Base-by-base conservation (phyloP, 2,797 vertebrate species). In the Acanthurus tractus region DNA sequence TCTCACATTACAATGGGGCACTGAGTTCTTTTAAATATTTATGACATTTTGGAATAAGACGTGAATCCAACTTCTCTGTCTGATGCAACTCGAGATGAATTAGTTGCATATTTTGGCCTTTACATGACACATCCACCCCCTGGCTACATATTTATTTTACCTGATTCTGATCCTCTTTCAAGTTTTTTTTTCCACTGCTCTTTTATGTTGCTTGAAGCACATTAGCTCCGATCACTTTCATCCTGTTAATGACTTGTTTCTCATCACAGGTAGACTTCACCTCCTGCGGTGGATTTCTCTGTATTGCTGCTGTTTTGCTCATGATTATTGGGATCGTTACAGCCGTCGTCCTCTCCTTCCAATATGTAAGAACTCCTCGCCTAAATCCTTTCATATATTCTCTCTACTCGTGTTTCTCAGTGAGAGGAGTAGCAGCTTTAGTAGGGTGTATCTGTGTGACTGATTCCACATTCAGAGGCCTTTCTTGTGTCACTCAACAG, bases 231-330 rank as follows among this genome's bases (percentile, higher is more conserved):
- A 79, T 77, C 64, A 10, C 81, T 86, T 90, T 91, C 72, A 90
- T 86, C 84, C 79, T 9, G 17, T 58, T 81, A 74, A 86, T 82
- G 64, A 71, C 66, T 85, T 48, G 55, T 77, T 83, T 86, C 76
- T 84, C 76, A 64, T 89, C 71, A 38, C 92, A 99, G 98, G 97
- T 99, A 89, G 98, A 99, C 93, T 98, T 99, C 86, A 99, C 98
- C 2, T 98, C 97, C 0, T 99, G 97, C 63, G 90, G 95, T 0
- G 98, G 98, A 40, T 89, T 99, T 25, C 96, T 99, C 90, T 96
- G 96, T 1, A 96, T 97, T 22, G 88, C 97, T 36, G 94, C 93
- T 3, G 94, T 97, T 0, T 95, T 97, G 83, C 88, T 99, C 83
- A 92, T 95, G 88, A 95, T 99, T 83, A 95, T 96, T 0, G 97